Percentiles rank a stretch among this genome's conserved stretches.
phyloP scores from a whole-genome alignment of 2,113 vertebrate species.

The Eublepharis macularius region DNA sequence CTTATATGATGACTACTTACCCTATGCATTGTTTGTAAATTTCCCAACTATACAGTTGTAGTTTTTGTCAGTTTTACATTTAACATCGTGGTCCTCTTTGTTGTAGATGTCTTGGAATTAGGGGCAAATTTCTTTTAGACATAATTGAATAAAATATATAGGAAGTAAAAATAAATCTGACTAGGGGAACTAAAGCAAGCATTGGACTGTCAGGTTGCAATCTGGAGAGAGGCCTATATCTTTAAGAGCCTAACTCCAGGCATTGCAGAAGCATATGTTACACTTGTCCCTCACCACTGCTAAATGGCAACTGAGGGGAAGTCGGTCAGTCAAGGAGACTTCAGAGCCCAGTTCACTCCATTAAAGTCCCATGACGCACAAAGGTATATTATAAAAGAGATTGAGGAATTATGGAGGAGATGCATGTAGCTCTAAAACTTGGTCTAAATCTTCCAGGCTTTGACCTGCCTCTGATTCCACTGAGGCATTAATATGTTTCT shows the following conservation, averaged over 20 bases:
- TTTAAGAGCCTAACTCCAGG: not conserved
- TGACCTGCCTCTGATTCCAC: not conserved
- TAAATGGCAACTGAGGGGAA: not conserved
- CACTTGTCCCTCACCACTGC: not conserved
- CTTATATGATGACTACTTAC: too few species aligned
- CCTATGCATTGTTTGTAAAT: too few species aligned
- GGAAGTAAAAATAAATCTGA: not conserved
- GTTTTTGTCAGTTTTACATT: too few species aligned
- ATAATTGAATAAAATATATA: not conserved
- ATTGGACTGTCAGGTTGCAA: not conserved
- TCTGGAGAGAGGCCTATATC: not conserved
- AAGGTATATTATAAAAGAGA: not conserved
- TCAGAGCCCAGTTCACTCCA: not conserved
- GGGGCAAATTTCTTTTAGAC: not conserved
- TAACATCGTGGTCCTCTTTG: too few species aligned
- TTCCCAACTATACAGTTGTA: too few species aligned
- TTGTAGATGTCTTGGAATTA: not conserved
- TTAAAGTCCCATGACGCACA: not conserved
- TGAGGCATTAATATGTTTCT: slow-evolving; percentile 22
- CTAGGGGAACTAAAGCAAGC: not conserved
- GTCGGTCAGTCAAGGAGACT: not conserved
- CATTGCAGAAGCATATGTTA: not conserved
- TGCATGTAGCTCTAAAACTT: not conserved
- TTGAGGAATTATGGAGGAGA: not conserved
- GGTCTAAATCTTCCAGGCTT: not conserved